Evolutionary conservation across 2,797 vertebrate genomes (phyloP), one percentile per base, ranked within the genome.

Genomic region (Neosalanx taihuensis): DNA sequence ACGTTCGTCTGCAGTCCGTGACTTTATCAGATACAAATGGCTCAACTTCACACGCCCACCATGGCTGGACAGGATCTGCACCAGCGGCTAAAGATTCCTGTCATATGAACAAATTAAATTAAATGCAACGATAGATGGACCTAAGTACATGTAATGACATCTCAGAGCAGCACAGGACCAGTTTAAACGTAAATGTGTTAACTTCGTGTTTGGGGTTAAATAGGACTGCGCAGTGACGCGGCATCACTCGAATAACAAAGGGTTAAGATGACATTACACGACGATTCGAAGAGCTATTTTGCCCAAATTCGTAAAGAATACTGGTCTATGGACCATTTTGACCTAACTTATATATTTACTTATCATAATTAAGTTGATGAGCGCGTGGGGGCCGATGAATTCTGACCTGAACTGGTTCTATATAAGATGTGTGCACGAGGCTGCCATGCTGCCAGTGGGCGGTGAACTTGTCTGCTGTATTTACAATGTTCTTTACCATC

Each of bases 401-500:
- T 23, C 20, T 12, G 26, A 60, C 10, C 30, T 56, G 31, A 53
- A 79, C 86, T 77, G 41, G 41, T 84, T 79, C 82, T 30, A 86
- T 73, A 81, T 87, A 91, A 91, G 87, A 89, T 92, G 90, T 90
- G 91, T 90, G 90, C 87, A 88, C 76, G 86, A 88, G 89, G 87
- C 88, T 86, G 87, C 90, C 89, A 89, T 90, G 89, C 91, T 90
- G 87, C 89, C 91, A 87, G 91, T 91, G 92, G 91, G 91, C 89
- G 91, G 88, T 75, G 87, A 87, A 87, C 76, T 77, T 72, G 79
- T 84, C 82, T 87, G 82, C 67, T 67, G 63, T 90, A 85, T 84
- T 82, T 76, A n/a, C 73, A 85, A 89, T 59, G 70, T 0, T 64
- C 67, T 77, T 70, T 59, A 20, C 53, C 64, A 29, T 1, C 0